These are phyloP conservation scores for Brachionus manjavacas DNA, from an alignment of 1,140 invertebrate genomes.

Conservation along the genomic window DNA sequence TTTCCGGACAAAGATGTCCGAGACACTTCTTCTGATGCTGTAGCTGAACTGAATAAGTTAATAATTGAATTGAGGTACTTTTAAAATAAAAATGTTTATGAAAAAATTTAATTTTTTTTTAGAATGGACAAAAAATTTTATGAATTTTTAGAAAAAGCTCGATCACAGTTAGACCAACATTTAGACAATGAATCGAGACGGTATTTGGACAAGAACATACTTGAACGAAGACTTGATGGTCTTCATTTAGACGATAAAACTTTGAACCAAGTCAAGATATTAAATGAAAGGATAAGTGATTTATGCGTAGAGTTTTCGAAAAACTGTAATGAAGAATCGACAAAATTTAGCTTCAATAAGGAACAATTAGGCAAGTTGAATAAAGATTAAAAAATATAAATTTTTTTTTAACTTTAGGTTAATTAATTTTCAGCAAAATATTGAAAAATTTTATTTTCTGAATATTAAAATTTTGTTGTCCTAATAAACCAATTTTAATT, in stretches of 20 bases:
- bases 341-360: conserved; percentile 57
- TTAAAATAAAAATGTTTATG: not conserved
- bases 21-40: conserved; percentile 59
- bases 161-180: conserved; percentile 49
- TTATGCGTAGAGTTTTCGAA: conserved; percentile 59
- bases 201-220: conserved; percentile 59
- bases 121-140: conserved; percentile 62
- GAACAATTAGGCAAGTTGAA: conserved; percentile 56
- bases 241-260: conserved; percentile 58
- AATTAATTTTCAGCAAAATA: too few relatives aligned
- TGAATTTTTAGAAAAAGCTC: conserved; percentile 56
- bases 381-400: not conserved
- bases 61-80: conserved; percentile 60
- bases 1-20: conserved; percentile 57
- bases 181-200: conserved; percentile 54
- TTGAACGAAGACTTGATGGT: conserved; percentile 60
- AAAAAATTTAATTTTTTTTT: not conserved
- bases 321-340: conserved; percentile 61
- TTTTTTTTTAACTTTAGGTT: not conserved
- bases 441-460: too few relatives aligned
- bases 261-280: conserved; percentile 57
- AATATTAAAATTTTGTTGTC: too few relatives aligned
- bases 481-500: too few relatives aligned
- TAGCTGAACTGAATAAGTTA: conserved; percentile 59
- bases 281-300: conserved; percentile 60